Conservation (phyloP, 2,113 vertebrate species). For the Cephalopterus ornatus region DNA sequence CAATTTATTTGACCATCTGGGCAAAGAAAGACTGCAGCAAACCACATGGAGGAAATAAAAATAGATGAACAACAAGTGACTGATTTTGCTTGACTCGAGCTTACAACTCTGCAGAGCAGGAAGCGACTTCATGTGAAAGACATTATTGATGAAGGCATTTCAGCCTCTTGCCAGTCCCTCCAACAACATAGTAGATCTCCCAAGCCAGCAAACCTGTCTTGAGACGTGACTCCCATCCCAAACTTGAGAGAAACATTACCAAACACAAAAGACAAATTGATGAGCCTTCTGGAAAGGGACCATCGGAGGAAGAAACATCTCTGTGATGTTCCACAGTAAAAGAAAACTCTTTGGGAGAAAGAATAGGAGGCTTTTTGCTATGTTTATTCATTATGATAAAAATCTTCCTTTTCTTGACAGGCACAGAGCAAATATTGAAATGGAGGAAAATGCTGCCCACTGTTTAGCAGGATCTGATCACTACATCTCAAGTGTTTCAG, state of each 20-base stretch:
- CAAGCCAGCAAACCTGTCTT: slow-evolving; percentile 48
- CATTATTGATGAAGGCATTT: slow-evolving; percentile 55
- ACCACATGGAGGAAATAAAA: slow-evolving; percentile 49
- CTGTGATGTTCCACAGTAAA: slow-evolving; percentile 2
- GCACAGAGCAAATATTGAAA: slow-evolving; percentile 48
- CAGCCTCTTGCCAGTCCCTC: slow-evolving; percentile 20
- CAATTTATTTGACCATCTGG: slow-evolving; percentile 64
- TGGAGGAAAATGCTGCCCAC: neutral
- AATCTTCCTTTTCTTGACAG: neutral
- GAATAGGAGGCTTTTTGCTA: slow-evolving; percentile 23
- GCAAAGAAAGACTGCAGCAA: slow-evolving; percentile 51
- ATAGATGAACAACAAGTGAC: slow-evolving; percentile 45
- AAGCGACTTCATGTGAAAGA: slow-evolving; percentile 57
- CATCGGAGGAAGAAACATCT: slow-evolving; percentile 7
- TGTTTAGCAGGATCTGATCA: neutral
- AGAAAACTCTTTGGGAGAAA: neutral
- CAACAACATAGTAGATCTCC: slow-evolving; percentile 41
- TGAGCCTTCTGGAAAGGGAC: slow-evolving; percentile 42
- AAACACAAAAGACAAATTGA: slow-evolving; percentile 60
- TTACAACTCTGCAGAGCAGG: slow-evolving; percentile 6
- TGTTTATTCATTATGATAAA: slow-evolving; percentile 20
- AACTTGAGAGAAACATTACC: neutral
- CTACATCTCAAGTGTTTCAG: neutral
- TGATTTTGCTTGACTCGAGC: slow-evolving; percentile 39
- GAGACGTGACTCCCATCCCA: slow-evolving; percentile 56